Evolutionary conservation across 2,113 vertebrate species (phyloP), one percentile per base, ranked within the genome.

Genomic region (Indicator indicator): DNA sequence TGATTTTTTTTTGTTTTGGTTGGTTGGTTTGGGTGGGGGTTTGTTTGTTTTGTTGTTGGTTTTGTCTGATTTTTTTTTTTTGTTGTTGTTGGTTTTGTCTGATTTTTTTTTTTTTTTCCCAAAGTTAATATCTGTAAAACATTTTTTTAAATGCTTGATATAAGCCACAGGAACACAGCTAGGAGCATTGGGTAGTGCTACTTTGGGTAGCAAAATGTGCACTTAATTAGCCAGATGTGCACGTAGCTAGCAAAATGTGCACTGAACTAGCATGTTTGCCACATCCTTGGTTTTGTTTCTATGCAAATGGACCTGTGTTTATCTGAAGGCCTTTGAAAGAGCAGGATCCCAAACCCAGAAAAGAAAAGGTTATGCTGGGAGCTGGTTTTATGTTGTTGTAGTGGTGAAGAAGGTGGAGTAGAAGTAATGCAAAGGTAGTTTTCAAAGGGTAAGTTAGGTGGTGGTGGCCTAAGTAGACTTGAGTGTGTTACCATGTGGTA

Each of bases 291-390:
- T 89, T 77, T 42, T 46, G 65, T 83, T 44, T 80, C 68, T 5
- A 2, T 81, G 10, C 60, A 82, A 92, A 89, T 55, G 48, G 58
- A 69, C 64, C 86, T 87, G 68, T 65, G 86, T 93, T 96, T 40
- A 72, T 92, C 92, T 55, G 59, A 93, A 97, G 98, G 98, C 98
- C 98, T 98, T 98, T 96, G 86, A 88, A 89, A 88, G 92, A 54
- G 3, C 42, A 78, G 69, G 71, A 76, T 75, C 85, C 93, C 28
- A 75, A 69, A 94, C 63, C 78, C 91, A 67, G 93, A 75, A 50
- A 40, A 81, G 40, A 82, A 86, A 89, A 46, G 16, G 8, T 9
- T 33, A 2, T 8, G 46, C 60, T 92, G 85, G 27, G 69, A 84
- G 70, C 20, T 68, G 56, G 30, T 36, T 76, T 91, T 81, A 48